phyloP scores from a whole-genome alignment of 53 echinoderm and acorn worm genomes.

The Glandiceps talaboti region DNA sequence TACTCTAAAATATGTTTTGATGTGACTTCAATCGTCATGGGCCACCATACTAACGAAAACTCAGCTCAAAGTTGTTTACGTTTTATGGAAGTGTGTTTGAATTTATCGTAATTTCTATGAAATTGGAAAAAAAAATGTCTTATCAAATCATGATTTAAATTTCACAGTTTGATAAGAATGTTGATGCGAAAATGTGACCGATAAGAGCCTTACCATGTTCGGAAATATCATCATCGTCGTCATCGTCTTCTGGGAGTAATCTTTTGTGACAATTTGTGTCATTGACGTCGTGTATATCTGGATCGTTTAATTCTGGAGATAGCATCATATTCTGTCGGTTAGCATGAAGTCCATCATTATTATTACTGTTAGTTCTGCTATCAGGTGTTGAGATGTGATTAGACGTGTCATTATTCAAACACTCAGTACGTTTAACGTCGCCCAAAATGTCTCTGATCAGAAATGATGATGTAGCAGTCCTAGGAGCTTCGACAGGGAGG shows the following conservation, averaged over 20 bases:
- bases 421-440: conserved; percentile 6
- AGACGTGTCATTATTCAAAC: background rate
- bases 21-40: too few relatives aligned
- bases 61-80: too few relatives aligned
- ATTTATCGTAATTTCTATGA: too few relatives aligned
- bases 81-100: too few relatives aligned
- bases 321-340: background rate
- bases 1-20: too few relatives aligned
- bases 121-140: too few relatives aligned
- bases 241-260: background rate
- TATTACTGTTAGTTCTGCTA: background rate
- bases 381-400: background rate
- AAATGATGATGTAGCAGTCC: conserved; percentile 39
- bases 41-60: too few relatives aligned
- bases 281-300: background rate
- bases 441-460: conserved; percentile 65
- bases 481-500: conserved; percentile 2
- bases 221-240: background rate
- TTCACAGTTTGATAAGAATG: too few relatives aligned
- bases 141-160: too few relatives aligned
- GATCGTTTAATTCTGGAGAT: background rate
- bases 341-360: background rate
- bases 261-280: background rate
- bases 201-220: background rate
- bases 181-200: too few relatives aligned